Percentiles rank a stretch among this genome's conserved stretches.
phyloP scores from a whole-genome alignment of 2,888 invertebrate genomes.

The Microctonus hyperodae region DNA sequence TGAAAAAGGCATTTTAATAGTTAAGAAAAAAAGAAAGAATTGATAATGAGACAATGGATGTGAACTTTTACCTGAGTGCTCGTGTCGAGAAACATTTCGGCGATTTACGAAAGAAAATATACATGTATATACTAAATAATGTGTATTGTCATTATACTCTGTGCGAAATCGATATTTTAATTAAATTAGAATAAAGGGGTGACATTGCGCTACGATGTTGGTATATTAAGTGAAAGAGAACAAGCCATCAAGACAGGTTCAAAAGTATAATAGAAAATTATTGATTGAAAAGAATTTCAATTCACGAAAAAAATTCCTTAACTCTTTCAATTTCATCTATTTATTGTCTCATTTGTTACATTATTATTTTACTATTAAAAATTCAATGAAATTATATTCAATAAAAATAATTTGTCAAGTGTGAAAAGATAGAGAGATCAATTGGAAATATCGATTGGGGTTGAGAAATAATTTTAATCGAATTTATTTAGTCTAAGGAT shows the following conservation, averaged over 20 bases:
- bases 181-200: conserved; percentile 46
- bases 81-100: background rate
- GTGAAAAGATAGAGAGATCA: too few relatives aligned
- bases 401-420: too few relatives aligned
- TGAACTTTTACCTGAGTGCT: background rate
- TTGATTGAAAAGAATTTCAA: too few relatives aligned
- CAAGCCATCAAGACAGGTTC: conserved; percentile 30
- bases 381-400: too few relatives aligned
- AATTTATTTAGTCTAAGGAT: too few relatives aligned
- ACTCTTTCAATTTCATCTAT: too few relatives aligned
- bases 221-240: conserved; percentile 39
- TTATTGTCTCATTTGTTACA: too few relatives aligned
- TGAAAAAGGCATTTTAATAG: too few relatives aligned
- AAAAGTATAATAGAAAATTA: conserved; percentile 26
- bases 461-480: too few relatives aligned
- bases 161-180: conserved; percentile 46
- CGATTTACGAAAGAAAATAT: conserved; percentile 1
- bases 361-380: too few relatives aligned
- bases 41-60: background rate
- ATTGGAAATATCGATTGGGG: too few relatives aligned
- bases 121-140: conserved; percentile 25
- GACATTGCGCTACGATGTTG: conserved; percentile 24
- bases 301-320: too few relatives aligned
- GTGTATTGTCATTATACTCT: conserved; percentile 20
- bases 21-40: background rate